These are phyloP conservation scores for Cataglyphis altisquamis DNA, from an alignment of 2,888 invertebrate genomes.

Conservation along the genomic window DNA sequence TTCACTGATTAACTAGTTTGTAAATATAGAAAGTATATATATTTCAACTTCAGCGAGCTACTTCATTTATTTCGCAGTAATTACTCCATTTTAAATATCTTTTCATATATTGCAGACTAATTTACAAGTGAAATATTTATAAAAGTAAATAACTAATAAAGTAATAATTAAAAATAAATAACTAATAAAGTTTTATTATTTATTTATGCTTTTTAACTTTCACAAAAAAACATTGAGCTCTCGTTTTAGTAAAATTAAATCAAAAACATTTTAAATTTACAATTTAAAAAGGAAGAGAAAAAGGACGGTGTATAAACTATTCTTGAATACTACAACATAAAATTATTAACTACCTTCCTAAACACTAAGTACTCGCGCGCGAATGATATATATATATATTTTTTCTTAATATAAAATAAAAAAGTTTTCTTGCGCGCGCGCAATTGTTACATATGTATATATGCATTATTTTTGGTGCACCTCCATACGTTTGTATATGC, in stretches of 20 bases:
- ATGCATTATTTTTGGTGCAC: slow-evolving; percentile 22
- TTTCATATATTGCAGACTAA: background rate
- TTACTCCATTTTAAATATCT: background rate
- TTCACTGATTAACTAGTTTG: too few species aligned
- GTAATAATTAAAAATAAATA: background rate
- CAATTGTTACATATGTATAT: background rate
- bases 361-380: background rate
- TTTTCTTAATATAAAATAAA: background rate
- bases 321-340: background rate
- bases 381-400: background rate
- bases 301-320: background rate
- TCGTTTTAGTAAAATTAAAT: background rate
- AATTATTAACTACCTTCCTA: slow-evolving; percentile 6
- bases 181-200: background rate
- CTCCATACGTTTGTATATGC: background rate
- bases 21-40: background rate
- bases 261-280: background rate
- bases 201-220: background rate
- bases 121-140: background rate
- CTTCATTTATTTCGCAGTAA: background rate
- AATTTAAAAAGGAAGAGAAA: background rate
- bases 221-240: background rate
- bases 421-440: background rate
- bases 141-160: background rate
- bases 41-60: background rate